Base-by-base conservation (phyloP, 2,797 vertebrate species). In the Typhlichthys eigenmanni region DNA sequence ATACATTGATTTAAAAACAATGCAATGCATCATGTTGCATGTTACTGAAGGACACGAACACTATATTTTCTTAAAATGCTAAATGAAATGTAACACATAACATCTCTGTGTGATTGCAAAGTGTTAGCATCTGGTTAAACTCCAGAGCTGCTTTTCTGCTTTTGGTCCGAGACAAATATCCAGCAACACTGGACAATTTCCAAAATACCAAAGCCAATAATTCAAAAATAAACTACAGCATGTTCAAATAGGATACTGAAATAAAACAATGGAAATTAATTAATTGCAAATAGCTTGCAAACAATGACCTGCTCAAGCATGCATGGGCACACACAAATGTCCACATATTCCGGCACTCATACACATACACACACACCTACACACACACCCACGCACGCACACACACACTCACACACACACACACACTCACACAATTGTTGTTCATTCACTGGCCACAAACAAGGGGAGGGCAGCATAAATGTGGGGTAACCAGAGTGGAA, bases 1-100 rank as follows among this genome's bases (percentile, higher is more conserved):
- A 24, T 24, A 24, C 3, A 24, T 24, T 24, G 24, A 24, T 24
- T 24, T 24, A 29, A 46, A 6, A 47, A 13, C 24, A 50, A n/a
- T 38, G 24, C 9, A 11, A 38, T 38, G 34, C 34, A 38, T 38
- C 34, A 38, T 2, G 34, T 38, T 6, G 8, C 71, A 62, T 62
- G 54, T n/a, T 65, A 75, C 54, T 47, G 64, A 70, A 49, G 29
- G 61, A 82, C 75, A 80, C 62, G 81, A 60, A 66, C 72, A 54
- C 48, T 11, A 45, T 47, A 68, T 75, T 80, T 83, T 61, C 34
- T 38, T 38, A 38, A 38, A 7, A 38, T 38, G 64, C 50, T 55
- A 58, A 49, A 68, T 55, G 72, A 60, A 61, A 76, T 77, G 67
- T 60, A 64, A 78, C 60, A 72, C 58, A 64, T 67, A 7, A 32